These are phyloP conservation scores for Xyrichtys novacula DNA, from an alignment of 2,797 vertebrate genomes.

Conservation along the genomic window DNA sequence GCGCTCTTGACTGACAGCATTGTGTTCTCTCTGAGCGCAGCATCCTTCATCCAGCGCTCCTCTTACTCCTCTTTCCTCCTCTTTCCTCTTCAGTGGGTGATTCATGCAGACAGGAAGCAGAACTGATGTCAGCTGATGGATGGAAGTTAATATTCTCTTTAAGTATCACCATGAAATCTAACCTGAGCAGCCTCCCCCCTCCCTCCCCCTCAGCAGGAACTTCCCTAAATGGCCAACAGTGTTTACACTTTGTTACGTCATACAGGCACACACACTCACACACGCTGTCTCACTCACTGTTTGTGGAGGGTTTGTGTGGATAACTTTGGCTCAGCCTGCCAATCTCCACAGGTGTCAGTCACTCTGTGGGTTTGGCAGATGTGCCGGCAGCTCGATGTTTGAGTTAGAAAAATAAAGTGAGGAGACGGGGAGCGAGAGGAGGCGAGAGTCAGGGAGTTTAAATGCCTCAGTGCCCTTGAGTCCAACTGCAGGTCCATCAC, in stretches of 20 bases:
- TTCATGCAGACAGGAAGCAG: slow-evolving; percentile 32
- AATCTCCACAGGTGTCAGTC: slow-evolving; percentile 57
- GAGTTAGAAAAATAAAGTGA: slow-evolving; percentile 20
- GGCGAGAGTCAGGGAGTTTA: slow-evolving; percentile 9
- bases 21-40: slow-evolving; percentile 28
- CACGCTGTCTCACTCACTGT: neutral
- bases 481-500: neutral
- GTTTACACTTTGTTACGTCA: slow-evolving; percentile 65
- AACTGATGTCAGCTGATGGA: slow-evolving; percentile 50
- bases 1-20: slow-evolving; percentile 36
- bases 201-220: slow-evolving; percentile 27
- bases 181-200: neutral
- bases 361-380: slow-evolving; percentile 18
- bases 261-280: slow-evolving; percentile 6
- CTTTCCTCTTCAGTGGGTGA: slow-evolving; percentile 28
- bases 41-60: slow-evolving; percentile 11
- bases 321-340: slow-evolving; percentile 35
- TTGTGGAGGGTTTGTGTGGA: slow-evolving; percentile 24
- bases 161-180: slow-evolving; percentile 24
- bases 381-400: slow-evolving; percentile 11
- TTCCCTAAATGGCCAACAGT: slow-evolving; percentile 47
- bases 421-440: slow-evolving; percentile 5
- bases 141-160: slow-evolving; percentile 44
- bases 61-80: neutral
- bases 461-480: slow-evolving; percentile 28